Evolutionary conservation across 2,797 vertebrate genomes (phyloP), one percentile per base, ranked within the genome.

Genomic region (Triplophysa bombifrons): DNA sequence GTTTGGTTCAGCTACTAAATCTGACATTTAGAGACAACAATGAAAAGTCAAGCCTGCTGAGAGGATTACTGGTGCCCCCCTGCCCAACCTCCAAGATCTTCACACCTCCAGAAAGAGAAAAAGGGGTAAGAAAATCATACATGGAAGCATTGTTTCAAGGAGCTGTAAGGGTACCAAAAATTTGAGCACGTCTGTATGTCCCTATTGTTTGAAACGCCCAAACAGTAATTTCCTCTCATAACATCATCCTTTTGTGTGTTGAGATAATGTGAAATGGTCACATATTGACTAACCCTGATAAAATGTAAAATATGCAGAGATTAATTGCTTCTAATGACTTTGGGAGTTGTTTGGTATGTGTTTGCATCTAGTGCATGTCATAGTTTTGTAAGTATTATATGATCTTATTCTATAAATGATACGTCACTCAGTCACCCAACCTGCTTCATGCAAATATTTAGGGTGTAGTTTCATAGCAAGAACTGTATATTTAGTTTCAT

Each of bases 311-410:
- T 10, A 50, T 65, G 76, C 22, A 44, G 11, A 65, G 58, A 38
- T 34, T 44, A 44, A 55, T 55, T 25, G 12, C 25, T 30, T 20
- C 7, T 76, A 30, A 58, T 38, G 3, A 27, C 22, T n/a, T 12
- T 64, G 20, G 68, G 58, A 46, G 61, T 48, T 34, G 19, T 58
- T 16, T 55, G 61, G 77, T 66, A 79, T 79, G 69, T 55, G 9
- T 44, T 64, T 10, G 44, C n/a, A 55, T 55, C 34, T 72, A 72
- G 58, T 55, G 69, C 51, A 22, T 34, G 66, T 72, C 2, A 11
- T 46, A 5, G 30, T 72, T n/a, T 8, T 25, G 48, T 41, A 63
- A 55, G 48, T 25, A 48, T 16, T 27, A 55, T 65, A 55, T 63
- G 7, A 78, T 30, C 19, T 13, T 55, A 53, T 78, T 55, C 13